Percentiles rank a stretch among this genome's conserved stretches.
phyloP scores from a whole-genome alignment of 2,113 vertebrate species.

The Callocephalon fimbriatum region DNA sequence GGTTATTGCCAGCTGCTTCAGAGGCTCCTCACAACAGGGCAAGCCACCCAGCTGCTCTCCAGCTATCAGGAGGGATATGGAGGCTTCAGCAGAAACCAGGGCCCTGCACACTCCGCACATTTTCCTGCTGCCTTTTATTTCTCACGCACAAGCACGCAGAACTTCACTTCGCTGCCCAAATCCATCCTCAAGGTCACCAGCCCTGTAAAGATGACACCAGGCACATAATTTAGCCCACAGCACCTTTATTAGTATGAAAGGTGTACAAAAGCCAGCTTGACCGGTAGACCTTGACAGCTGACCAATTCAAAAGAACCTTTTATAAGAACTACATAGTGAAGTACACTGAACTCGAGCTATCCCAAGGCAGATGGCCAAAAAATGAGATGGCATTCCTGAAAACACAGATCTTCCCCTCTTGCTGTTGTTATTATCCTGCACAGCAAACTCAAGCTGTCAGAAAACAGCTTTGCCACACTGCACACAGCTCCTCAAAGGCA shows the following conservation, averaged over 20 bases:
- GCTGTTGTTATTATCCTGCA: not conserved
- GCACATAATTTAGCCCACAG: not conserved
- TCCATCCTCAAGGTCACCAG: not conserved
- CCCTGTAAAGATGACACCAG: not conserved
- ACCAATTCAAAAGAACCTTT: not conserved
- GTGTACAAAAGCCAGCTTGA: not conserved
- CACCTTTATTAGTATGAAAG: not conserved
- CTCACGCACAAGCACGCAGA: not conserved
- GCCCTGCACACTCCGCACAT: not conserved
- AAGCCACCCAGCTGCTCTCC: not conserved
- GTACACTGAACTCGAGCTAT: not conserved
- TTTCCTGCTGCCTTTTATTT: not conserved
- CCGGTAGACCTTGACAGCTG: not conserved
- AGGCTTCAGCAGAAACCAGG: not conserved
- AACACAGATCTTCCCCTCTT: not conserved
- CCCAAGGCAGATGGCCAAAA: not conserved
- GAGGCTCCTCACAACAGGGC: not conserved
- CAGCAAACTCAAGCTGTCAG: not conserved
- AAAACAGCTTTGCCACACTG: not conserved
- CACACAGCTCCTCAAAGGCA: not conserved
- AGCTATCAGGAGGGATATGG: not conserved
- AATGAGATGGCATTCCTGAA: not conserved
- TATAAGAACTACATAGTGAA: not conserved
- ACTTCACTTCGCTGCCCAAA: not conserved
- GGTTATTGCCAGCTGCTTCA: not conserved